Evolutionary conservation across 2,888 invertebrate species (phyloP).

Genomic region (Cephus runcator): DNA sequence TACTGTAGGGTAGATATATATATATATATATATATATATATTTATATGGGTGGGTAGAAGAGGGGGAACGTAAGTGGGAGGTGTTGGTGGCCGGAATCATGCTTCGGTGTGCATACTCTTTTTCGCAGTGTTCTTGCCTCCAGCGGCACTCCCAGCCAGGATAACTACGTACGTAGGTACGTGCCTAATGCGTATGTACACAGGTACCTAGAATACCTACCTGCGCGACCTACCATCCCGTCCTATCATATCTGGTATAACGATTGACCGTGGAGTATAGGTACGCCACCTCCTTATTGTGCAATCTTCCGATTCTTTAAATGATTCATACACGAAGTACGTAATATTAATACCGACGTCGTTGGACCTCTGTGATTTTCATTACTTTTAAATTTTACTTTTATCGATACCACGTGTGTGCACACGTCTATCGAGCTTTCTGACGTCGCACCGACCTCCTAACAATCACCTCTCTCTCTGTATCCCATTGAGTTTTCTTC

Average conservation of each 20-base stretch:
- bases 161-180: background rate
- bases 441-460: too few relatives aligned
- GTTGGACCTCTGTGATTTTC: background rate
- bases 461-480: background rate
- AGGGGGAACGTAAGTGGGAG: slow-evolving; percentile 9
- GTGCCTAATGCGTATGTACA: background rate
- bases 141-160: slow-evolving; percentile 6
- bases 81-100: slow-evolving; percentile 49
- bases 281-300: background rate
- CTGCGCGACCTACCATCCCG: background rate
- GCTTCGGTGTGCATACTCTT: slow-evolving; percentile 53
- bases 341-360: background rate
- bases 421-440: too few relatives aligned
- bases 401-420: too few relatives aligned
- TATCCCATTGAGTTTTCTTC: background rate
- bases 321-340: background rate
- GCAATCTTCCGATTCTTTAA: background rate
- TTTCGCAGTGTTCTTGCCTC: slow-evolving; percentile 38
- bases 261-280: background rate
- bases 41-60: background rate
- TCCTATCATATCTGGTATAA: background rate
- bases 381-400: background rate
- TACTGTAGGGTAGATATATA: background rate
- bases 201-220: background rate
- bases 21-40: too few relatives aligned